Evolutionary conservation across 2,113 vertebrate species (phyloP), one percentile per base, ranked within the genome.

Genomic region (Cryptoleucopteryx plumbea): DNA sequence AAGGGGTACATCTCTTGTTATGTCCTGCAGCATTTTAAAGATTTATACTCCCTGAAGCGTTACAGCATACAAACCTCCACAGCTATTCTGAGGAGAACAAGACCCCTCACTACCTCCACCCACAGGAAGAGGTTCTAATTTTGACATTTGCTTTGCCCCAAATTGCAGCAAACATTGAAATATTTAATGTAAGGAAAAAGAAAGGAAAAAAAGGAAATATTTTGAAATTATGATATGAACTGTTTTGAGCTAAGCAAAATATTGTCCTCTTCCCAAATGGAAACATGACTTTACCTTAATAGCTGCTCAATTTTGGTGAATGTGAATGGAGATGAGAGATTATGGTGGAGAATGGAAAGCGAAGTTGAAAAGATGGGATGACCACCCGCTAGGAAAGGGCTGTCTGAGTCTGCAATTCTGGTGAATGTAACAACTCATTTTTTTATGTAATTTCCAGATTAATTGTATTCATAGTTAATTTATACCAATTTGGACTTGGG

Each of bases 401-500:
- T 5, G 56, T 1, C 8, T 50, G 22, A 5, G 8, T 55, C 10
- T 3, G 1, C 36, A 29, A 1, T 56, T 82, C 14, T 45, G 29
- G 14, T 77, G 36, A 42, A 17, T 53, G 4, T 27, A 88, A 31
- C 3, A 75, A 68, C 6, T 47, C 4, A 3, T 10, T 20, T 50
- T 56, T 43, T 38, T 6, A 58, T 19, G 2, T 59, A 27, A 65
- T 83, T 92, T 75, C 53, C 43, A 61, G 20, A 42, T 74, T 75
- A 68, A 18, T 2, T 65, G 68, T 61, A 43, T 52, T 88, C 16
- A 31, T 65, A 47, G 15, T 3, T 77, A 61, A 47, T 59, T 77
- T 77, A 38, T 40, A 68, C 3, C 7, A 20, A 11, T 81, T 77
- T 91, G 16, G 2, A 55, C 26, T 71, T 45, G 17, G 4, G 8